These are phyloP conservation scores for Macropus fuliginosus DNA, from an alignment of 2,797 vertebrate genomes.

Conservation along the genomic window DNA sequence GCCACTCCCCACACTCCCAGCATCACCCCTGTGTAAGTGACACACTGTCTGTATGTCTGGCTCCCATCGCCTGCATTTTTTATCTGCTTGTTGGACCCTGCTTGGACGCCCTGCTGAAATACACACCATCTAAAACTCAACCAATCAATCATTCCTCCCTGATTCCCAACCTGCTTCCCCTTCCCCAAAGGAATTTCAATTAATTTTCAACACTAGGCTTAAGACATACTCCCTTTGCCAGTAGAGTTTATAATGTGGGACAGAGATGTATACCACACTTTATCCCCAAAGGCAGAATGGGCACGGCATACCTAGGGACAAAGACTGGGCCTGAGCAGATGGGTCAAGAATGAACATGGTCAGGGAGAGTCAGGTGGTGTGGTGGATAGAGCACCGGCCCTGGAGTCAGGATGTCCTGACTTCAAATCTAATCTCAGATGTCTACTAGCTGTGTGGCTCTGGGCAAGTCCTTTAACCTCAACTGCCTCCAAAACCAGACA, in stretches of 20 bases:
- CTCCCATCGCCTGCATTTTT: neutral
- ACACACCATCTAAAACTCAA: neutral
- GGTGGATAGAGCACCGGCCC: neutral
- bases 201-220: neutral
- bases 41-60: neutral
- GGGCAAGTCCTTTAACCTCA: neutral
- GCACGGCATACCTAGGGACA: neutral
- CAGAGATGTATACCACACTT: neutral
- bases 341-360: neutral
- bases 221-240: neutral
- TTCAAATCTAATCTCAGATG: neutral
- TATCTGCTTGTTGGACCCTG: neutral
- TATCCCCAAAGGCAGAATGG: neutral
- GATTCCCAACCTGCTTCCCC: neutral
- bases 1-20: neutral
- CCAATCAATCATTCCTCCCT: neutral
- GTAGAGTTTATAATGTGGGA: neutral
- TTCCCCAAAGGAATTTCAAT: neutral
- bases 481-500: too few species aligned
- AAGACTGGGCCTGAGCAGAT: neutral
- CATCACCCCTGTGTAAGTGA: neutral
- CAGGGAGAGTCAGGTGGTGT: too few species aligned
- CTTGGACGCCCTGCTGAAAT: neutral
- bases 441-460: neutral
- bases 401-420: constrained; percentile 5